Evolutionary conservation across 30 jellyfish, hydroid and myxozoan genomes (phyloP).

Genomic region (Hydractinia symbiolongicarpus): DNA sequence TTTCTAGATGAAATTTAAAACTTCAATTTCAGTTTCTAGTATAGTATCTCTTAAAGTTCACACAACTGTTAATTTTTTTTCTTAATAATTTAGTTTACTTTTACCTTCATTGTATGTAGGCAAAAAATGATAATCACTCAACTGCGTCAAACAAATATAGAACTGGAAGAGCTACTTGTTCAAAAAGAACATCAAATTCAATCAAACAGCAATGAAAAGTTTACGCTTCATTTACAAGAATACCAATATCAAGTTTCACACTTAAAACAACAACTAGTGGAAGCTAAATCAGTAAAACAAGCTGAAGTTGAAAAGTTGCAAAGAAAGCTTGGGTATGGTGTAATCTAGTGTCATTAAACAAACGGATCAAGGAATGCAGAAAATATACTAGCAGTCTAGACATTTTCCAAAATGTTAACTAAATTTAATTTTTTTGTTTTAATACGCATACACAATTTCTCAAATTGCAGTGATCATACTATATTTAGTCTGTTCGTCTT

Average conservation of each 20-base stretch:
- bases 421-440: too few relatives aligned
- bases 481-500: too few relatives aligned
- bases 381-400: too few relatives aligned
- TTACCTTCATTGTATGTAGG: background rate
- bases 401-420: too few relatives aligned
- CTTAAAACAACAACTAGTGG: slow-evolving; percentile 56
- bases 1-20: too few relatives aligned
- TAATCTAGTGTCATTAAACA: background rate
- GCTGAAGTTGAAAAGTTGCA: slow-evolving; percentile 66
- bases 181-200: slow-evolving; percentile 33
- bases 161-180: slow-evolving; percentile 31
- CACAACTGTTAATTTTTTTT: background rate
- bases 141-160: slow-evolving; percentile 34
- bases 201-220: slow-evolving; percentile 23
- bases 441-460: too few relatives aligned
- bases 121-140: slow-evolving; percentile 29
- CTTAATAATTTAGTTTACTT: too few relatives aligned
- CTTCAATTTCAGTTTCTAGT: too few relatives aligned
- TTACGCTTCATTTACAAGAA: slow-evolving; percentile 30
- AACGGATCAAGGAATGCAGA: too few relatives aligned
- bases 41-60: too few relatives aligned
- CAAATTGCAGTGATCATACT: too few relatives aligned
- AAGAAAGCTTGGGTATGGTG: slow-evolving; percentile 56
- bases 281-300: slow-evolving; percentile 35
- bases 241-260: slow-evolving; percentile 48